phyloP scores from a whole-genome alignment of 92 coral and sea anemone species.

The Epizoanthus stellaris region DNA sequence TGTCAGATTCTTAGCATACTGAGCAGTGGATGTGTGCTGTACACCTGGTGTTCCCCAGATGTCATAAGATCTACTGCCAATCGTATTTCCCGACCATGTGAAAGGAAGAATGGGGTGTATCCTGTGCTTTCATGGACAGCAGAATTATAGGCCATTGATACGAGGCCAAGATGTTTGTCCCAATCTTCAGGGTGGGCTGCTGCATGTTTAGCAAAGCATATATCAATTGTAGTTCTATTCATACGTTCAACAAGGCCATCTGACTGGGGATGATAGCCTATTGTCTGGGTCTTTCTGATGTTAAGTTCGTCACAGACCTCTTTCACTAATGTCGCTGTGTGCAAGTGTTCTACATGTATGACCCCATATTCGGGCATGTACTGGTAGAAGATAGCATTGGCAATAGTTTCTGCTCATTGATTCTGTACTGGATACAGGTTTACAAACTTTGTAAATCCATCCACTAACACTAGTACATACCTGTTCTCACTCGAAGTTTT shows the following conservation, averaged over 20 bases:
- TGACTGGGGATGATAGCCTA: constrained; percentile 33
- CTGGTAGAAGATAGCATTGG: constrained; percentile 32
- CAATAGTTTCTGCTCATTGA: constrained; percentile 46
- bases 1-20: constrained; percentile 11
- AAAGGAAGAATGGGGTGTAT: constrained; percentile 10
- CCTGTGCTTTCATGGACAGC: constrained; percentile 41
- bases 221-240: neutral
- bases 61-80: constrained; percentile 45
- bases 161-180: constrained; percentile 12
- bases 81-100: constrained; percentile 32
- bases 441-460: constrained; percentile 44
- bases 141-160: constrained; percentile 23
- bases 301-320: constrained; percentile 15
- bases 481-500: constrained; percentile 32
- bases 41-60: neutral
- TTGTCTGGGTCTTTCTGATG: constrained; percentile 40
- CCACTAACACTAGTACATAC: constrained; percentile 36
- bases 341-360: constrained; percentile 35
- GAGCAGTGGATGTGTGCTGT: neutral
- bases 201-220: constrained; percentile 28
- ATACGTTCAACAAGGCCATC: constrained; percentile 11
- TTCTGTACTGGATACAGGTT: constrained; percentile 44
- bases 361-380: constrained; percentile 30
- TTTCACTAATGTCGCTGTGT: constrained; percentile 25
- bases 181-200: constrained; percentile 23